Conservation (phyloP, 2,113 vertebrate species). For the Anhinga anhinga region DNA sequence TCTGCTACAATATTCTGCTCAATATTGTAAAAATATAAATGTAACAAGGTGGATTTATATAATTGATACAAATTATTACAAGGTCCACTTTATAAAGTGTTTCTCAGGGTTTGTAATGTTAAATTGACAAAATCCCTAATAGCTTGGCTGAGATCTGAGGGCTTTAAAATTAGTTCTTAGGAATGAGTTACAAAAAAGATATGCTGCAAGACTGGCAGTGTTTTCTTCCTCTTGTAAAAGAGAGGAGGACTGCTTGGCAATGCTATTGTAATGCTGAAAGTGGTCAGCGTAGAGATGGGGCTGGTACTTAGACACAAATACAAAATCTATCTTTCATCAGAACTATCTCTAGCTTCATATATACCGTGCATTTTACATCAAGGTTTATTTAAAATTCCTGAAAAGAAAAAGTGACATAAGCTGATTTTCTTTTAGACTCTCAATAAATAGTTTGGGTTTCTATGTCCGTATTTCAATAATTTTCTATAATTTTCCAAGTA, state of each 20-base stretch:
- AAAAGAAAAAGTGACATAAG: not conserved
- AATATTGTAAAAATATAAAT: not conserved
- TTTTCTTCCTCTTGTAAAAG: not conserved
- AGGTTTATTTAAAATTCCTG: not conserved
- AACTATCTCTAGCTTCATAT: not conserved
- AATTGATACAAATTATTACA: not conserved
- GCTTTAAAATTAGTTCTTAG: not conserved
- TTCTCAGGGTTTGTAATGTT: not conserved
- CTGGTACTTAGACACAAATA: not conserved
- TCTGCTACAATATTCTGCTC: not conserved
- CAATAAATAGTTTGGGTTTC: not conserved
- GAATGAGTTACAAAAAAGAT: not conserved
- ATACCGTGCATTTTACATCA: not conserved
- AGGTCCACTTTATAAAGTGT: not conserved
- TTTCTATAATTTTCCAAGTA: not conserved
- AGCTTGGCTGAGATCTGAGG: not conserved
- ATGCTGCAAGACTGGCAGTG: not conserved
- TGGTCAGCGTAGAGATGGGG: not conserved
- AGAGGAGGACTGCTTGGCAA: not conserved
- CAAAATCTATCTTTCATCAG: not conserved
- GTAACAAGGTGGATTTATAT: not conserved
- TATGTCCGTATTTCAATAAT: not conserved
- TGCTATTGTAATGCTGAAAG: not conserved
- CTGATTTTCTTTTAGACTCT: not conserved
- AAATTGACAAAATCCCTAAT: not conserved